Evolutionary conservation across 2,797 vertebrate species (phyloP).

Genomic region (Bradypodion ventrale): DNA sequence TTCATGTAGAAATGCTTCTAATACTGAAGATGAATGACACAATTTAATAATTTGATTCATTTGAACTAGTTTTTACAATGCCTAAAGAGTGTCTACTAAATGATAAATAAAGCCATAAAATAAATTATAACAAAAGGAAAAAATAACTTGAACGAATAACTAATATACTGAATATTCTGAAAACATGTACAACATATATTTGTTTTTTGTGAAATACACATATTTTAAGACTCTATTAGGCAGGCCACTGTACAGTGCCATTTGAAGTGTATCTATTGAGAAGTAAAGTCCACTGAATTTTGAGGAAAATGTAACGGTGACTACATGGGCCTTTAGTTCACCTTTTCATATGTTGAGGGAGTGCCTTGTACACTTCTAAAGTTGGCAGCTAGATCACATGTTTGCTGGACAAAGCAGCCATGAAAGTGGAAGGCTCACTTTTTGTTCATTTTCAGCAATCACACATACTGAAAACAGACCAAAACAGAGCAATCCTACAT

Average conservation of each 20-base stretch:
- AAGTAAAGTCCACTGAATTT: background rate
- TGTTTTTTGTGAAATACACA: background rate
- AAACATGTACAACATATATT: slow-evolving; percentile 4
- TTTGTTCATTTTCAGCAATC: too few relatives aligned
- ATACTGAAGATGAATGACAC: slow-evolving; percentile 30
- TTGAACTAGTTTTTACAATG: slow-evolving; percentile 10
- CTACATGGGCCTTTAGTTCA: too few relatives aligned
- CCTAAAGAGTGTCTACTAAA: slow-evolving; percentile 19
- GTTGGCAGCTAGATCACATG: too few relatives aligned
- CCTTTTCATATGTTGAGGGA: too few relatives aligned
- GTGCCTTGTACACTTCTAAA: too few relatives aligned
- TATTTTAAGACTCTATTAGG: background rate
- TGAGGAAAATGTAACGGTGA: background rate
- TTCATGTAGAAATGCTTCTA: slow-evolving; percentile 23
- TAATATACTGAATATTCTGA: background rate
- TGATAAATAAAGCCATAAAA: slow-evolving; percentile 37
- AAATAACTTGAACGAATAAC: slow-evolving; percentile 2
- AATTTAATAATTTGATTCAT: slow-evolving; percentile 35
- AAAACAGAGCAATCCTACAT: too few relatives aligned
- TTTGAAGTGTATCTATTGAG: background rate
- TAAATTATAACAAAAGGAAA: slow-evolving; percentile 6
- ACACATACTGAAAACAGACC: too few relatives aligned
- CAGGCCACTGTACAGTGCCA: background rate
- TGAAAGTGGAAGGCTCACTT: too few relatives aligned
- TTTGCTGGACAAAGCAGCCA: too few relatives aligned